Evolutionary conservation across 2,888 invertebrate genomes (phyloP), one percentile per base, ranked within the genome.

Genomic region (Mimachlamys varia): DNA sequence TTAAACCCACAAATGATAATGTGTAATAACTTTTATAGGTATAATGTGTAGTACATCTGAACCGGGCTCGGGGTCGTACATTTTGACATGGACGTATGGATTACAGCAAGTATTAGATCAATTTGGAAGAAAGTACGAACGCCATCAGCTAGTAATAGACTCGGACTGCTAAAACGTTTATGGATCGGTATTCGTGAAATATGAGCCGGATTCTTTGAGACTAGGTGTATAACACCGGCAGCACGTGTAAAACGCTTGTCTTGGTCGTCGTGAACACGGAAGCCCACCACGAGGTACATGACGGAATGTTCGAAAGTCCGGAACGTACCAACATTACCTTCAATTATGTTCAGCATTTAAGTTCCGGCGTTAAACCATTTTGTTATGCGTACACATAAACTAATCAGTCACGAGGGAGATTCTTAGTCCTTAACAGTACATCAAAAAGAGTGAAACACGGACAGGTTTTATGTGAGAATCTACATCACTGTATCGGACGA

Each of bases 131-230:
- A 27, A 76, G 76, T 76, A 76, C 76, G 76, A 76, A 76, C 12
- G 76, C 76, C 76, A 22, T 76, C 76, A 76, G 76, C 76, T 76
- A 76, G 76, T 76, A 33, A 76, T 76, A 33, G 76, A 76, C 76
- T 76, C 15, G 76, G 76, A 76, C 33, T 76, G 76, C 33, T 15
- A 76, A 76, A 76, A 33, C 76, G 76, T 76, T 76, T 7, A 76
- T 27, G 33, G 76, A 15, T 33, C 76, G 76, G 33, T 76, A 33
- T 76, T 76, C 15, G 33, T 76, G 76, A 76, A 33, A 76, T 27
- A 76, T 76, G 76, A 76, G 76, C 2, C 33, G 33, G 76, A 76
- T 76, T 76, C 76, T 76, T 76, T 76, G 27, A 76, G 33, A 62
- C 7, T 62, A 76, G 76, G 33, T 76, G 33, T 7, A 33, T 76